A percentile compares a stretch with the other conserved stretches of the same genome.
phyloP scores from a whole-genome alignment of 2,888 invertebrate species.

The Subacronicta megacephala region DNA sequence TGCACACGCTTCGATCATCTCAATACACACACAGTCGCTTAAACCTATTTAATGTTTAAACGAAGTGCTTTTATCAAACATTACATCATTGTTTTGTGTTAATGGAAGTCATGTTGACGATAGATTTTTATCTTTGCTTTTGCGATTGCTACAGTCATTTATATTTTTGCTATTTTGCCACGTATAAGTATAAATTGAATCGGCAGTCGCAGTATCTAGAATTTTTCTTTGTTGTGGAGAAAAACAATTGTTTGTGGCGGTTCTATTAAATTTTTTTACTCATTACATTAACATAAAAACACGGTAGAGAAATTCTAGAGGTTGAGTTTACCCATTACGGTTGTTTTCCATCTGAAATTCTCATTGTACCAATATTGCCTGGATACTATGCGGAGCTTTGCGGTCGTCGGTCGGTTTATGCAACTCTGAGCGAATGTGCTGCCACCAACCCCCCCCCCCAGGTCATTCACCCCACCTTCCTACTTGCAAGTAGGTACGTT shows the following conservation, averaged over 20 bases:
- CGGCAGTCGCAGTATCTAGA: conserved; percentile 1
- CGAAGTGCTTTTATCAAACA: conserved; percentile 16
- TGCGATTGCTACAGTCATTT: conserved; percentile 15
- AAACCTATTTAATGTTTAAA: conserved; percentile 9
- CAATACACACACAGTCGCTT: conserved; percentile 9
- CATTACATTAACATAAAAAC: conserved; percentile 7
- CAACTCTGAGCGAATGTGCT: conserved; percentile 73
- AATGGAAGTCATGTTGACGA: conserved; percentile 33
- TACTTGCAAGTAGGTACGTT: conserved; percentile 61
- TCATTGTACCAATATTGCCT: conserved; percentile 57
- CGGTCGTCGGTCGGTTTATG: conserved; percentile 79
- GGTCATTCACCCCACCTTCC: conserved; percentile 78
- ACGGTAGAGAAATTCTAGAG: conserved; percentile 8
- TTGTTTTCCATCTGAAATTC: conserved; percentile 43
- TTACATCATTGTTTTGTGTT: conserved; percentile 42
- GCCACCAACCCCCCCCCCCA: conserved; percentile 65
- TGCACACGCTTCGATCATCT: conserved; percentile 26
- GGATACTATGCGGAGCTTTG: conserved; percentile 62
- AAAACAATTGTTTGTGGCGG: conserved; percentile 14
- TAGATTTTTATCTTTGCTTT: conserved; percentile 32
- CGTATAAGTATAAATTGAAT: conserved; percentile 16
- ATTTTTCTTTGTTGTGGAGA: conserved; percentile 14
- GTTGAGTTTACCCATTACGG: conserved; percentile 9
- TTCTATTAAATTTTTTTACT: conserved; percentile 3
- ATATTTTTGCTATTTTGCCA: conserved; percentile 19